Evolutionary conservation across 30 jellyfish, hydroid and myxozoan species (phyloP), one percentile per base, ranked within the genome.

Genomic region (Phacellophora camtschatica): DNA sequence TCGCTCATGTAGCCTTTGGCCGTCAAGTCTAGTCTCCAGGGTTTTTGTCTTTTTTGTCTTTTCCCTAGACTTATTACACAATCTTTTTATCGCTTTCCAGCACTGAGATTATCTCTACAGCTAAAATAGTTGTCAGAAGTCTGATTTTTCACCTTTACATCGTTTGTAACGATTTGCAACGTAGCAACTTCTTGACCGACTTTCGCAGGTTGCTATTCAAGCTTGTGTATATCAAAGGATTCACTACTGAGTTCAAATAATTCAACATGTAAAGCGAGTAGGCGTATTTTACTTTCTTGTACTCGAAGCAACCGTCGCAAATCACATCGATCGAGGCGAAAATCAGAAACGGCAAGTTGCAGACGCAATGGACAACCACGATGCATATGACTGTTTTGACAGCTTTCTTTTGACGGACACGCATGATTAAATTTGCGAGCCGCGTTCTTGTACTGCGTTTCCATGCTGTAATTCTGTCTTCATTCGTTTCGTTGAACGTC

Each of bases 251-350:
- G 35, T 74, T 69, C 50, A 78, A 25, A 48, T 45, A 87, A 36
- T 79, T 87, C 20, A 87, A 72, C 83, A 87, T 30, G 68, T 64
- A 87, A 71, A 87, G 35, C 46, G 93, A 58, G 61, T 87, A 87
- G 12, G 85, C 83, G 28, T 51, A 68, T 43, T 72, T 78, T 22
- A 67, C 72, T 45, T 45, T 64, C 13, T 41, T 49, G 71, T 87
- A 87, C 28, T 68, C 84, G 24, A 87, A 46, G 54, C 82, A 50
- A 28, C 42, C 33, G 1, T 69, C 78, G 45, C 84, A 68, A 16
- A 75, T 4, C 2, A 88, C 81, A 37, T 87, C 96, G 1, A 66
- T 54, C n/a, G 87, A 30, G 3, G 78, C 66, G 49, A 87, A 65
- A 6, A 58, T 20, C 29, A 72, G 55, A 49, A 66, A 87, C 0